phyloP scores from a whole-genome alignment of 2,888 invertebrate genomes.

The Portevinia maculata region DNA sequence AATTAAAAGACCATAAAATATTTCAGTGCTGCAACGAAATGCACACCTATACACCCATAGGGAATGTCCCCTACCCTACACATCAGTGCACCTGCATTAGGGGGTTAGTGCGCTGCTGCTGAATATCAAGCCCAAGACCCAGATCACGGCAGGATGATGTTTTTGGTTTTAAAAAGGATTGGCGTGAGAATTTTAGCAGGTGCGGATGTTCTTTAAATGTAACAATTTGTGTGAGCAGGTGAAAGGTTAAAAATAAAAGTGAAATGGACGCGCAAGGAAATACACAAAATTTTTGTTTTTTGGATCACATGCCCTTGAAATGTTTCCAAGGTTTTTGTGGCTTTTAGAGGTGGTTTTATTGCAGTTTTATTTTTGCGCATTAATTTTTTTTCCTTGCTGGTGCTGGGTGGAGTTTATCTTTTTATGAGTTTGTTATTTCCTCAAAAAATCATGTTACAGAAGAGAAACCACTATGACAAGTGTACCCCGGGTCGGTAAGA shows the following conservation, averaged over 20 bases:
- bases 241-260: constrained; percentile 72
- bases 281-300: neutral
- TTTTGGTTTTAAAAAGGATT: constrained; percentile 49
- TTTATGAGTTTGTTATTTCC: no score
- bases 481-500: no score
- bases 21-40: constrained; percentile 27
- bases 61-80: constrained; percentile 20
- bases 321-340: constrained; percentile 4
- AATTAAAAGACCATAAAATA: constrained; percentile 68
- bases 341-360: neutral
- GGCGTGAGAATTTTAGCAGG: constrained; percentile 73
- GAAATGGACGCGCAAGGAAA: constrained; percentile 37
- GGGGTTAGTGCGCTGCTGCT: constrained; percentile 54
- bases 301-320: constrained; percentile 51
- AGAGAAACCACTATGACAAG: no score
- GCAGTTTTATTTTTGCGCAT: neutral
- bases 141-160: constrained; percentile 61
- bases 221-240: constrained; percentile 69
- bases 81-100: constrained; percentile 64
- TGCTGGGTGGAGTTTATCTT: no score
- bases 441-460: no score
- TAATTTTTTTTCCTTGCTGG: no score
- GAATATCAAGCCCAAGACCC: constrained; percentile 64
- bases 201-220: constrained; percentile 68
- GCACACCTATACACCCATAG: constrained; percentile 10